Percentiles rank a stretch among this genome's conserved stretches.
These are phyloP conservation scores for Tachypleus tridentatus DNA, from an alignment of 1,140 invertebrate species.

Conservation along the genomic window DNA sequence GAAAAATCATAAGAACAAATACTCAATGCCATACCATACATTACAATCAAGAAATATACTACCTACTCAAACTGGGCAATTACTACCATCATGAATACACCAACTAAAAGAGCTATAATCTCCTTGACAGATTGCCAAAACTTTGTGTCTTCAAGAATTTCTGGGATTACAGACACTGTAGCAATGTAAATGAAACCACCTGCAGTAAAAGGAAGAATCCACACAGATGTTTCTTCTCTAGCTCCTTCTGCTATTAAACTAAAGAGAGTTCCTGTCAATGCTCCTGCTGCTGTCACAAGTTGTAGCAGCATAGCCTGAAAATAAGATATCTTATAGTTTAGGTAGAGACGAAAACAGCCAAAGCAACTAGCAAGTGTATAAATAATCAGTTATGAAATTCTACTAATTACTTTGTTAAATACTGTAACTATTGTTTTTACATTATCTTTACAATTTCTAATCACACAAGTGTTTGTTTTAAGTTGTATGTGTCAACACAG, in stretches of 20 bases:
- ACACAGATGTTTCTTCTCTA: constrained; percentile 55
- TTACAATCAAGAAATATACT: constrained; percentile 18
- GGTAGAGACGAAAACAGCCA: not conserved
- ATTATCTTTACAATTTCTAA: too few species aligned
- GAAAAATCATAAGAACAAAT: too few species aligned
- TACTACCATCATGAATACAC: constrained; percentile 84
- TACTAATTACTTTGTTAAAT: too few species aligned
- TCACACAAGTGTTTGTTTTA: too few species aligned
- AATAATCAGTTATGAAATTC: too few species aligned
- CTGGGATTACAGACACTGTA: constrained; percentile 90
- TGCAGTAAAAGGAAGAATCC: constrained; percentile 90
- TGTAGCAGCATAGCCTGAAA: constrained; percentile 78
- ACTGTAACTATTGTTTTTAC: too few species aligned
- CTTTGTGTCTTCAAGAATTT: constrained; percentile 71
- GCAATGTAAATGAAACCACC: constrained; percentile 98
- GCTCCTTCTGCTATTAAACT: constrained; percentile 63
- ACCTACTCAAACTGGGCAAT: constrained; percentile 70
- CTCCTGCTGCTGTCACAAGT: constrained; percentile 84
- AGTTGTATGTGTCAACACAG: too few species aligned
- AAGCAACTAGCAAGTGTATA: too few species aligned
- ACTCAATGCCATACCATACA: too few species aligned
- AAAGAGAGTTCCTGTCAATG: constrained; percentile 74
- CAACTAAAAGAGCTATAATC: constrained; percentile 63
- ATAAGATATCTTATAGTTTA: constrained; percentile 5
- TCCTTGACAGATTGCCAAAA: constrained; percentile 75